Conservation (phyloP, 2,113 vertebrate species). For the Grallaria varia region DNA sequence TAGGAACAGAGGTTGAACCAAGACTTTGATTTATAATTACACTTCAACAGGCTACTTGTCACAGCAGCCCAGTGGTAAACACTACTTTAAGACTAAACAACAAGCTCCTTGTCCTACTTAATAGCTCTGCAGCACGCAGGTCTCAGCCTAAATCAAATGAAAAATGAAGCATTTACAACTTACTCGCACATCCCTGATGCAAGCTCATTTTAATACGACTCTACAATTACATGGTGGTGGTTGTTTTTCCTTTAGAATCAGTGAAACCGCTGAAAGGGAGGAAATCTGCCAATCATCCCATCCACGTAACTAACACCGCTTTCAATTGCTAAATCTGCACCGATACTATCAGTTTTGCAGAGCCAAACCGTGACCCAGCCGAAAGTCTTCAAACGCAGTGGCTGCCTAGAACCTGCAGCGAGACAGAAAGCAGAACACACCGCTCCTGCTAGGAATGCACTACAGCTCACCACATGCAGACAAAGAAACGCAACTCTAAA, state of each 20-base stretch:
- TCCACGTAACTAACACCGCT: not conserved
- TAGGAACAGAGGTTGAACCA: constrained; percentile 3
- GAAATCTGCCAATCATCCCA: not conserved
- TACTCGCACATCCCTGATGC: not conserved
- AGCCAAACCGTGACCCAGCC: not conserved
- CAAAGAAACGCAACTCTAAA: not conserved
- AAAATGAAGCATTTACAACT: not conserved
- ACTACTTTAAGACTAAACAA: not conserved
- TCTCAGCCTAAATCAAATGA: not conserved
- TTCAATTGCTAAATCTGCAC: not conserved
- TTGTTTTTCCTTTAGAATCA: not conserved
- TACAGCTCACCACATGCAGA: not conserved
- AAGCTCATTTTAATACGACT: not conserved
- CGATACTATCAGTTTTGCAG: not conserved
- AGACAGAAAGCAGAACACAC: not conserved
- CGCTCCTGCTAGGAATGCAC: not conserved
- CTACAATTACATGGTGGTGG: not conserved
- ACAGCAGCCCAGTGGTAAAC: constrained; percentile 10
- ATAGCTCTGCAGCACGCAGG: not conserved
- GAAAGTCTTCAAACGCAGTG: not conserved
- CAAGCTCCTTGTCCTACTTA: not conserved
- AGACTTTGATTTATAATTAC: constrained; percentile 39
- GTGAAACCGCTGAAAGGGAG: not conserved
- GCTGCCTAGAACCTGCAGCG: not conserved
- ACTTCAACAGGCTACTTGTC: constrained; percentile 60